Percentiles rank a stretch among this genome's conserved stretches.
Evolutionary conservation across 2,888 invertebrate species (phyloP).

Genomic region (Heliconius ethilla): DNA sequence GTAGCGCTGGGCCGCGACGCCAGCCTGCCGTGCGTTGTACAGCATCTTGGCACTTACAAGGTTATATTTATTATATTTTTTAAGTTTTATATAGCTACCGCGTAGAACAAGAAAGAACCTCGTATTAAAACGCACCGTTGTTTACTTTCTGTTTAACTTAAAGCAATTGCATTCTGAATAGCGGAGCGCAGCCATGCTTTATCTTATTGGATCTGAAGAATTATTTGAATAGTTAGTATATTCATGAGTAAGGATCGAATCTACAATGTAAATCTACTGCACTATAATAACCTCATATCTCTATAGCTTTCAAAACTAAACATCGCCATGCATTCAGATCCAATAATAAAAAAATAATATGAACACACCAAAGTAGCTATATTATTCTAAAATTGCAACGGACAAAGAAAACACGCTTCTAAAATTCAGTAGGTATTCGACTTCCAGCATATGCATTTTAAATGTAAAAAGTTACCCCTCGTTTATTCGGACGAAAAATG

Average conservation of each 20-base stretch:
- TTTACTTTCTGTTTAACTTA: too few relatives aligned
- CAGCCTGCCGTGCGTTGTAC: slow-evolving; percentile 93
- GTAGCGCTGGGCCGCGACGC: slow-evolving; percentile 95
- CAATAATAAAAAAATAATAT: slow-evolving; percentile 6
- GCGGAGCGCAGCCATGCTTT: too few relatives aligned
- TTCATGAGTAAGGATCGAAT: too few relatives aligned
- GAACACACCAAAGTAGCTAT: slow-evolving; percentile 12
- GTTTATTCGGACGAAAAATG: slow-evolving; percentile 41
- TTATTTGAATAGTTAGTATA: too few relatives aligned
- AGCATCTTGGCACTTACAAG: slow-evolving; percentile 94
- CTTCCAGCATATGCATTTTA: slow-evolving; percentile 41
- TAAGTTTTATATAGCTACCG: not conserved
- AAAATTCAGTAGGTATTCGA: slow-evolving; percentile 36
- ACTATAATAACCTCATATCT: too few relatives aligned
- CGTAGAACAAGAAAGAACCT: too few relatives aligned
- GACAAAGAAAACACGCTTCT: slow-evolving; percentile 38
- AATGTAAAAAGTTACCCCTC: slow-evolving; percentile 35
- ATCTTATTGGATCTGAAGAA: too few relatives aligned
- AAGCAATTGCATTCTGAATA: too few relatives aligned
- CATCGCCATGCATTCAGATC: not conserved
- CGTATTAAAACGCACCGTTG: too few relatives aligned
- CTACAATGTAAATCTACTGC: too few relatives aligned
- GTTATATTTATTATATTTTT: slow-evolving; percentile 67
- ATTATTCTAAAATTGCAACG: slow-evolving; percentile 18
- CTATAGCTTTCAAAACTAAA: not conserved